Conservation (phyloP, 1,140 invertebrate species). For the Drosophila kohkoa region DNA sequence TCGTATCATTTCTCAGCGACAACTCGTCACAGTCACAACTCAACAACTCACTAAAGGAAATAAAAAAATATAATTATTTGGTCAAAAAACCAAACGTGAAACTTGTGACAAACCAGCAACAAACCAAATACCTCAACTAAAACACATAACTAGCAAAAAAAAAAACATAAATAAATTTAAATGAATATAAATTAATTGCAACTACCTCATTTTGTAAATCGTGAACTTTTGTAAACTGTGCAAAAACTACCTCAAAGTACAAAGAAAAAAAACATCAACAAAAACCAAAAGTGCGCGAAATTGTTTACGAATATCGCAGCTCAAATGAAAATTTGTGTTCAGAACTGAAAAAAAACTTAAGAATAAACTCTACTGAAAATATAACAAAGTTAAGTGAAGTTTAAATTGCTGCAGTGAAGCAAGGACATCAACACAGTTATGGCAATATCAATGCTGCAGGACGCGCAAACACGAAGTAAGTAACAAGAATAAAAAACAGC, state of each 20-base stretch:
- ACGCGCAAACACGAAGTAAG: slow-evolving; percentile 84
- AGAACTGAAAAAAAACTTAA: slow-evolving; percentile 36
- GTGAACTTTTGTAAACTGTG: slow-evolving; percentile 69
- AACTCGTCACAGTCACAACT: slow-evolving; percentile 67
- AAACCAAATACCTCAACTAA: slow-evolving; percentile 64
- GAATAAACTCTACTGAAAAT: neutral
- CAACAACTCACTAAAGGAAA: slow-evolving; percentile 24
- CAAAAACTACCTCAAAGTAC: slow-evolving; percentile 80
- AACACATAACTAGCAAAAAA: slow-evolving; percentile 18
- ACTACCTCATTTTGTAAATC: slow-evolving; percentile 80
- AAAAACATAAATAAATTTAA: slow-evolving; percentile 37
- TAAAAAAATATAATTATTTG: slow-evolving; percentile 13
- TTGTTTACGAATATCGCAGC: slow-evolving; percentile 37
- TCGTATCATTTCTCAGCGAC: slow-evolving; percentile 66
- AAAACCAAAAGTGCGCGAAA: slow-evolving; percentile 47
- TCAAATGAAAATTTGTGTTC: slow-evolving; percentile 67
- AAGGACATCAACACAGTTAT: slow-evolving; percentile 46
- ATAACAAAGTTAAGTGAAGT: slow-evolving; percentile 35
- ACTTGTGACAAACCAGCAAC: slow-evolving; percentile 46
- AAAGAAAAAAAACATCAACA: slow-evolving; percentile 50
- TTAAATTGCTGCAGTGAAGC: slow-evolving; percentile 34
- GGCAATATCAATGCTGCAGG: slow-evolving; percentile 84
- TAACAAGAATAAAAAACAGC: neutral
- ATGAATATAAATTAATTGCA: slow-evolving; percentile 50
- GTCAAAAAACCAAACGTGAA: slow-evolving; percentile 10